Base-by-base conservation (phyloP, 2,888 invertebrate genomes). In the Cheilosia soror region DNA sequence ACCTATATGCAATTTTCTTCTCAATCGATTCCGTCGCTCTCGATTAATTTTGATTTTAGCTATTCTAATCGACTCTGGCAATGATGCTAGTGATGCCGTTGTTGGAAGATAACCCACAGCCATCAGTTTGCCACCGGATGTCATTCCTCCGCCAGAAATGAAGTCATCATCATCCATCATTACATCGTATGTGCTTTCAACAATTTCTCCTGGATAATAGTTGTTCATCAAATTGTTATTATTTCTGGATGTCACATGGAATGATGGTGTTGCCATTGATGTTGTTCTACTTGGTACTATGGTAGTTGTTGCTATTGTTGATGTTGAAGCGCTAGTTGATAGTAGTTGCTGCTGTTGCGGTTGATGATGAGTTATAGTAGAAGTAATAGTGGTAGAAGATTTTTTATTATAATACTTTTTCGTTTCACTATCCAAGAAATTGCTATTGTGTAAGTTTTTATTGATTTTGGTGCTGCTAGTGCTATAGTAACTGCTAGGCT, bases 1-100 rank as follows among this genome's bases (percentile, higher is more conserved):
- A 29, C 82, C 82, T 71, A 82, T 71, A 44, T 80, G 76, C 62
- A 80, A 40, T 69, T 69, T 80, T 65, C 60, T 88, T 57, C 72
- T 71, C 66, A 89, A 79, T 71, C 89, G 87, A 29, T 90, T 89
- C 20, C 88, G 88, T 5, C 89, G 90, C 76, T 90, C 90, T 55
- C 89, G 89, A 85, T 91, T 90, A 60, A 91, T 90, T 88, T 91
- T 91, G 42, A 90, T 89, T 88, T 91, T 90, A 53, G 89, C 91
- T 60, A 91, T 88, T 60, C 90, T 90, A 79, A 91, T 89, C 27
- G 90, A 91, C 79, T 91, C 91, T 76, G 91, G 91, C 85, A 91
- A 76, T 15, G 87, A 88, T 49, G 89, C 87, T 2, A 69, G 63
- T 44, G 91, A 90, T 62, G 91, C 89, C 75, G 89, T 88, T 53